Base-by-base conservation (phyloP, 1,140 invertebrate species). In the Trialeurodes vaporariorum region DNA sequence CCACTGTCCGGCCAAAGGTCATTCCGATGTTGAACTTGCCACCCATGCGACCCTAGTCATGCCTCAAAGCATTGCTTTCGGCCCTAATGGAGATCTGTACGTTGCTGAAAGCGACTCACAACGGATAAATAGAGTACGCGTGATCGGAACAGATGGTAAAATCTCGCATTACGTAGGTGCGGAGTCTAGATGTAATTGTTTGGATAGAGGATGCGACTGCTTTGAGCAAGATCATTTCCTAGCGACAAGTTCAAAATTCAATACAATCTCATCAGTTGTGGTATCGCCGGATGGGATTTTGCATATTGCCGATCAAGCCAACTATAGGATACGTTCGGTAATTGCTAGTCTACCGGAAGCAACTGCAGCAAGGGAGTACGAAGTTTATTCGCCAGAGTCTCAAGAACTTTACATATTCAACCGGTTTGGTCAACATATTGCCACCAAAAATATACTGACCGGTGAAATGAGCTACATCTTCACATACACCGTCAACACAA, bases 321-420 rank as follows among this genome's bases (percentile, higher is more conserved):
- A 94, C 75, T 92, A 93, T 73, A 74, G 74, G 73, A 92, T 98
- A 27, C 84, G 94, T 61, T 94, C 93, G 0, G 91, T 98, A 0
- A 92, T 91, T 80, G 92, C 94, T 0, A 92, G 91, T 73, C 91
- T 98, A 64, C 95, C 91, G 0, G 88, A 92, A 69, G 88, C 92
- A 0, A 92, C 87, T 72, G 83, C 85, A 0, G 84, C 88, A 0
- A 81, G 92, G 27, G 90, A 94, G 76, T 98, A 96, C 76, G 92
- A 96, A 78, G 94, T 98, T 63, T 95, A 94, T 71, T 93, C 93
- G 0, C 92, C 95, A 0, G 94, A 96, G 72, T 95, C 92, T 0
- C 93, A 97, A 77, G 94, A 98, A 79, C 88, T 94, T 61, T 98
- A 96, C 74, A 87, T 96, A 13, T 98, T 98, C 77, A 98, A 98